Evolutionary conservation across 2,113 vertebrate genomes (phyloP), one percentile per base, ranked within the genome.

Genomic region (Vanacampus margaritifer): DNA sequence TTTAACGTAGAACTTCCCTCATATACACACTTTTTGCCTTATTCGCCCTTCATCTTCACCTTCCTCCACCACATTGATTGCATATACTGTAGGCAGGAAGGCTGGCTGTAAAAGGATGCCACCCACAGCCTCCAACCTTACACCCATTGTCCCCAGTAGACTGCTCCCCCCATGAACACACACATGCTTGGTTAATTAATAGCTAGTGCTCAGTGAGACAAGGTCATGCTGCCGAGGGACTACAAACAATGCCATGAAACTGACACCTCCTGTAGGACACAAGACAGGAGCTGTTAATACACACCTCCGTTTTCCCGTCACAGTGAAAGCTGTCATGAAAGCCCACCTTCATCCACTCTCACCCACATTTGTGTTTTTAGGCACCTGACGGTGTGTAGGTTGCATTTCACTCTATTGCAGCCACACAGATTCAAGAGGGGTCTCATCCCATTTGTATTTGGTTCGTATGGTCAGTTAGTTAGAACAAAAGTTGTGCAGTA

Each of bases 151-250:
- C 77, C 61, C 51, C 54, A 69, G 26, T 73, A 51, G 48, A 32
- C 16, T 60, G 65, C 53, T 54, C 37, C 64, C 71, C 64, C 43
- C 28, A 57, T 41, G 51, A 50, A 61, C 61, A 54, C 58, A 70
- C 59, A 64, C 37, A 71, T 28, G 23, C 66, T 78, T 65, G 79
- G 71, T 75, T 88, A 88, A 88, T 88, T 86, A 86, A 86, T 85
- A 84, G 84, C 73, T 72, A 65, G 51, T 85, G 76, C 79, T 82
- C 64, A 76, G 41, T 56, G 65, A 74, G 73, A 84, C 82, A 83
- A 84, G 80, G 82, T 88, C 84, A 83, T 0, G 56, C 71, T 65
- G 75, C 72, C 68, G 59, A 51, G 73, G 64, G 68, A 72, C 69
- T 69, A 79, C 79, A 85, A 72, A 86, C 81, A 80, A 82, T 43